Percentiles rank a stretch among this genome's conserved stretches.
Conservation (phyloP, 2,888 invertebrate genomes). For the Archips xylosteana region DNA sequence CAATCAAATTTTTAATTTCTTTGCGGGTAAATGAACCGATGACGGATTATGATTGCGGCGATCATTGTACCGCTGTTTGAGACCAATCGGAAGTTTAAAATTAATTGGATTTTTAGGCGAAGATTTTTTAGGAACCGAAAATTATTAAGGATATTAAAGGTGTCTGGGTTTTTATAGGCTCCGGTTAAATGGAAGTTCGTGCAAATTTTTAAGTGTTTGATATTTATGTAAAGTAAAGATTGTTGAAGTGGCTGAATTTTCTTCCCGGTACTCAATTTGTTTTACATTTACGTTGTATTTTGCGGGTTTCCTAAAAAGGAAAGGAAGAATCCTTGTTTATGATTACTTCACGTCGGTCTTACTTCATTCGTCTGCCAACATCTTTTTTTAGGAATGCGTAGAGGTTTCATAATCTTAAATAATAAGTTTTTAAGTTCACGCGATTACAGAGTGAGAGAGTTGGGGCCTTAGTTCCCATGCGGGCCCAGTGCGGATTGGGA, state of each 20-base stretch:
- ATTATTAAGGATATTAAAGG: neutral
- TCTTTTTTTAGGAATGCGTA: too few relatives aligned
- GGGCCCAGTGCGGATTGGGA: too few relatives aligned
- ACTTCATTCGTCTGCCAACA: too few relatives aligned
- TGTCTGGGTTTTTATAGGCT: neutral
- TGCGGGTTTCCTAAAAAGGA: too few relatives aligned
- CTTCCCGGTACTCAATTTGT: too few relatives aligned
- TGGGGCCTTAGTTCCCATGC: too few relatives aligned
- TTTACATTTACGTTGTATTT: too few relatives aligned
- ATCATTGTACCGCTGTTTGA: conserved; percentile 15
- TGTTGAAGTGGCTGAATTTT: neutral
- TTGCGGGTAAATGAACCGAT: conserved; percentile 29
- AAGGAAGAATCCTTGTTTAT: too few relatives aligned
- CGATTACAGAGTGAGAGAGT: too few relatives aligned
- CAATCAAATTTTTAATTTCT: conserved; percentile 41
- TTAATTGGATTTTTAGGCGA: conserved; percentile 5
- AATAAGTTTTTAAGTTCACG: too few relatives aligned
- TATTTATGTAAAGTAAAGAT: neutral
- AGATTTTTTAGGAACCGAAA: conserved; percentile 2
- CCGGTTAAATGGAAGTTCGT: neutral
- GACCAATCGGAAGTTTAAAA: conserved; percentile 11
- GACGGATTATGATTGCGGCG: conserved; percentile 26
- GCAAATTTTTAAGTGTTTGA: neutral
- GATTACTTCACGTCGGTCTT: too few relatives aligned
- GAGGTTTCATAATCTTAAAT: too few relatives aligned